phyloP scores from a whole-genome alignment of 2,888 invertebrate genomes.

The Spodoptera exigua region DNA sequence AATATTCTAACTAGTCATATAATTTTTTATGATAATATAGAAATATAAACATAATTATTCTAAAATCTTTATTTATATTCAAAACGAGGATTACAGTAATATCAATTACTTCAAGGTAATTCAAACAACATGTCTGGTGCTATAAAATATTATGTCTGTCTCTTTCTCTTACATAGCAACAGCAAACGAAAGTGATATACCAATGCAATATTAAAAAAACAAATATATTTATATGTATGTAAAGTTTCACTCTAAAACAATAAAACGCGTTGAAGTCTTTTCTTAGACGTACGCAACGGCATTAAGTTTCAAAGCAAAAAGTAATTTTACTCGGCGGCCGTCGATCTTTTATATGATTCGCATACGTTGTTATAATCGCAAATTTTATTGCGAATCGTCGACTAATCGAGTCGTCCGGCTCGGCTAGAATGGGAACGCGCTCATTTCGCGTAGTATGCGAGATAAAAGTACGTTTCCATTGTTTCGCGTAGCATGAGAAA shows the following conservation, averaged over 20 bases:
- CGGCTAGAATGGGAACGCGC: slow-evolving; percentile 74
- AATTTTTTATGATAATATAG: too few species aligned
- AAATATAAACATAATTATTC: too few species aligned
- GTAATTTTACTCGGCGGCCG: slow-evolving; percentile 25
- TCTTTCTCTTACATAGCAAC: not conserved
- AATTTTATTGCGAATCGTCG: slow-evolving; percentile 66
- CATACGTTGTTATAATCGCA: slow-evolving; percentile 57
- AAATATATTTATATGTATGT: slow-evolving; percentile 1
- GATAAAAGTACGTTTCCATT: slow-evolving; percentile 67
- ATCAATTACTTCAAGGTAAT: too few species aligned
- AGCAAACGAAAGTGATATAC: slow-evolving; percentile 1
- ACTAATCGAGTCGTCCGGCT: slow-evolving; percentile 66
- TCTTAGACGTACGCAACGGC: slow-evolving; percentile 36
- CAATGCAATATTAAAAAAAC: slow-evolving; percentile 9
- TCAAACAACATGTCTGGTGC: too few species aligned
- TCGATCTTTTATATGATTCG: slow-evolving; percentile 38
- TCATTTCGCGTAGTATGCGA: slow-evolving; percentile 73
- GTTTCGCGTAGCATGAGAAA: slow-evolving; percentile 29
- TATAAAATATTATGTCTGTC: not conserved
- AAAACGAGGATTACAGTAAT: too few species aligned
- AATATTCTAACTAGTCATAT: too few species aligned
- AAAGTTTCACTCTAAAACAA: not conserved
- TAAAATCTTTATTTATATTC: too few species aligned
- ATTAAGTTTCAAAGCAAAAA: slow-evolving; percentile 29
- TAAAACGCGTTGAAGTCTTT: slow-evolving; percentile 72